These are phyloP conservation scores for Leptinotarsa tumamoca DNA, from an alignment of 2,888 invertebrate genomes.

Conservation along the genomic window DNA sequence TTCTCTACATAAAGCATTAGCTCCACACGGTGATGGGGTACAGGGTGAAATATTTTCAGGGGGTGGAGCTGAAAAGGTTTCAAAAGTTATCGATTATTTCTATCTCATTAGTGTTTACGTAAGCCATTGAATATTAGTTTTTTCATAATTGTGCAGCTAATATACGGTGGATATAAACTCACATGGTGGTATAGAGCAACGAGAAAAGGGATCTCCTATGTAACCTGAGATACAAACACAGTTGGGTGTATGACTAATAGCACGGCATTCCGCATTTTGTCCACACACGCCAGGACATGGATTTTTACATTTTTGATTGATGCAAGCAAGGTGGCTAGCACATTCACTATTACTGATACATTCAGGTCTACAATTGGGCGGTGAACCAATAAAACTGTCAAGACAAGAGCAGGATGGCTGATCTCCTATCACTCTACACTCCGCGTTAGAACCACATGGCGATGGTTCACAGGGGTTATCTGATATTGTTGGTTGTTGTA, in stretches of 20 bases:
- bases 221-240: conserved; percentile 73
- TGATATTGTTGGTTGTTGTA: conserved; percentile 47
- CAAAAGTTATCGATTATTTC: neutral
- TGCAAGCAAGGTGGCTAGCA: conserved; percentile 76
- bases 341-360: conserved; percentile 81
- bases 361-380: conserved; percentile 81
- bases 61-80: conserved; percentile 53
- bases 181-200: conserved; percentile 66
- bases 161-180: conserved; percentile 66
- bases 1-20: conserved; percentile 75
- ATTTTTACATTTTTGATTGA: conserved; percentile 80
- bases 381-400: conserved; percentile 73
- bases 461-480: conserved; percentile 76
- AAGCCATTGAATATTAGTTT: conserved; percentile 40
- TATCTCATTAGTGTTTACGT: neutral
- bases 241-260: conserved; percentile 79
- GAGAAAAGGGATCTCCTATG: conserved; percentile 75
- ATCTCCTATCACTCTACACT: conserved; percentile 69
- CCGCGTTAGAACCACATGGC: conserved; percentile 78
- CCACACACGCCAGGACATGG: conserved; percentile 85
- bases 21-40: conserved; percentile 78
- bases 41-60: conserved; percentile 69
- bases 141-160: conserved; percentile 14
- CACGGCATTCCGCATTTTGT: conserved; percentile 77
- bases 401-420: conserved; percentile 74